Evolutionary conservation across 2,797 vertebrate genomes (phyloP), one percentile per base, ranked within the genome.

Genomic region (Scleropages formosus): DNA sequence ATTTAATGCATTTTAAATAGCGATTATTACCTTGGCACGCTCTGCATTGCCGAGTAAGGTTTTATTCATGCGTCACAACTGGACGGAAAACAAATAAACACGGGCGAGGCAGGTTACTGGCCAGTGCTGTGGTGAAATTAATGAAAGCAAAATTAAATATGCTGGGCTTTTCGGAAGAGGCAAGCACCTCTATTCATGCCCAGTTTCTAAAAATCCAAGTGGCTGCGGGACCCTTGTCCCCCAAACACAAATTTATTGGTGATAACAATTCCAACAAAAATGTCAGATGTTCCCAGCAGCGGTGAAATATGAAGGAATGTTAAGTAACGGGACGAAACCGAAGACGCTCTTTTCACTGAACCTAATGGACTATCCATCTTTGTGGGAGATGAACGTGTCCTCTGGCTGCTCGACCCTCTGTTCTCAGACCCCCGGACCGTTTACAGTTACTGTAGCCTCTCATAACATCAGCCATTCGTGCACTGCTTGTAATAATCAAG

Each of bases 1-100:
- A 75, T 78, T 81, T 76, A 76, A 80, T 79, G 77, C 67, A 74
- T 81, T 78, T 78, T 64, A 65, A 74, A 78, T 74, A 66, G 73
- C 74, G 75, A 78, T 81, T 76, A 76, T 83, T 75, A 76, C 74
- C 73, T 59, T 46, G 59, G 67, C 77, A 79, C 53, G 27, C 18
- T 78, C 65, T 65, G 39, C 58, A 66, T 66, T 47, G 68, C 68
- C 39, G 62, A 72, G 73, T 44, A 53, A 44, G 56, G 76, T 16
- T 68, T 79, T 78, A 77, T 80, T 75, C 80, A 76, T 64, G 67
- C 70, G 15, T 51, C 53, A 51, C 18, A 64, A 24, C 18, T 27
- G 47, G 66, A 53, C 53, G 72, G 70, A 63, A 27, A 77, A 60
- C 76, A 61, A 77, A 72, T 65, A 73, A 74, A 70, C 22, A 46